phyloP scores from a whole-genome alignment of 2,797 vertebrate genomes.

The Acanthurus lineatus region DNA sequence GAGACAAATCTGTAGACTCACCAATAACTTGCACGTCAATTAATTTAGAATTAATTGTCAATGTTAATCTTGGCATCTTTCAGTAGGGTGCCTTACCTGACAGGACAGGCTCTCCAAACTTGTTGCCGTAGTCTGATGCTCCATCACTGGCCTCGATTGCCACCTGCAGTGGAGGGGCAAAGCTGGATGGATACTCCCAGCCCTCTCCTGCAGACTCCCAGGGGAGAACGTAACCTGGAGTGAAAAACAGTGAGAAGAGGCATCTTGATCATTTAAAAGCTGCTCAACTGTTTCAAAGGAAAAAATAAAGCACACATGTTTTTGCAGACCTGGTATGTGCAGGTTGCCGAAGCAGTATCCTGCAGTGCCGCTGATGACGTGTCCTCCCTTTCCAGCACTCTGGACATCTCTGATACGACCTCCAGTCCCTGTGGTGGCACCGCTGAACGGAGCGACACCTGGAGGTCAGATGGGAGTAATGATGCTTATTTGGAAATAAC shows the following conservation, averaged over 20 bases:
- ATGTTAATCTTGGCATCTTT: neutral
- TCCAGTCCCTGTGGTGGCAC: conserved; percentile 92
- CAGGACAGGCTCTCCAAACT: conserved; percentile 94
- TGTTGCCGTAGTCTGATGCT: conserved; percentile 96
- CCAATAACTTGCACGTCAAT: no score
- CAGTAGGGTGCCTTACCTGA: conserved; percentile 79
- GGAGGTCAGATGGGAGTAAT: neutral
- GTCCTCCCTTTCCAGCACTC: conserved; percentile 91
- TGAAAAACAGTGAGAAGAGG: neutral
- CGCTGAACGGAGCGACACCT: conserved; percentile 95
- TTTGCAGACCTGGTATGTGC: conserved; percentile 88
- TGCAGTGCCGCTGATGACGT: conserved; percentile 93
- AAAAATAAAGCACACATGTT: neutral
- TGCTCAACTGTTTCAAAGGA: neutral
- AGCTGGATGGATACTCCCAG: conserved; percentile 90
- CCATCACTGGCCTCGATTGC: conserved; percentile 93
- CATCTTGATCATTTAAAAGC: neutral
- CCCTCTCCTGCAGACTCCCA: conserved; percentile 91
- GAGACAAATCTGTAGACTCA: neutral
- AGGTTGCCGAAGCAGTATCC: conserved; percentile 96
- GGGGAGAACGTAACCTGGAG: conserved; percentile 88
- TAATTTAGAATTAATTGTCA: neutral
- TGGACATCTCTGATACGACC: conserved; percentile 94
- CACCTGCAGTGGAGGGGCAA: conserved; percentile 91
- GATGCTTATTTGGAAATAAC: neutral